These are phyloP conservation scores for Metopia argyrocephala DNA, from an alignment of 2,888 invertebrate species.

Conservation along the genomic window DNA sequence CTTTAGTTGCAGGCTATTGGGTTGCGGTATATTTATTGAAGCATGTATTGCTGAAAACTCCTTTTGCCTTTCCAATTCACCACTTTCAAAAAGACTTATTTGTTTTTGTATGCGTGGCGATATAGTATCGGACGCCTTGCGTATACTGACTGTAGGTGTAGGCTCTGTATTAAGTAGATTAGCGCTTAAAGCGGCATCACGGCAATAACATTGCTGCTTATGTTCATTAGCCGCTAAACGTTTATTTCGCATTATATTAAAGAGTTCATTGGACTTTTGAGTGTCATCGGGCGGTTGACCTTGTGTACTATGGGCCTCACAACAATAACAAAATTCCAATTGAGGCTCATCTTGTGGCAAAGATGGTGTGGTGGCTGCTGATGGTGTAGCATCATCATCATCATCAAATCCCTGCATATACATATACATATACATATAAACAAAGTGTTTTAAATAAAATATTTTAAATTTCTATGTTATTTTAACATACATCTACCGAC, in stretches of 20 bases:
- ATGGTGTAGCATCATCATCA: slow-evolving; percentile 81
- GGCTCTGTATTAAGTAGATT: slow-evolving; percentile 60
- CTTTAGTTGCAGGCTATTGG: slow-evolving; percentile 69
- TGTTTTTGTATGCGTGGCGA: slow-evolving; percentile 76
- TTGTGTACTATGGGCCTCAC: slow-evolving; percentile 69
- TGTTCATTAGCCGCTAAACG: slow-evolving; percentile 56
- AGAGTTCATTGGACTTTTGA: slow-evolving; percentile 61
- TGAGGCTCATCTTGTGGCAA: slow-evolving; percentile 71
- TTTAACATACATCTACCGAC: slow-evolving; percentile 72
- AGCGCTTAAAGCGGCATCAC: slow-evolving; percentile 47
- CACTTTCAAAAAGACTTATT: slow-evolving; percentile 75
- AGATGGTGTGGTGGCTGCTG: slow-evolving; percentile 79
- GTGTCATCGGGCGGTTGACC: slow-evolving; percentile 69
- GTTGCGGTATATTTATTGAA: slow-evolving; percentile 72
- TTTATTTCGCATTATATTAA: slow-evolving; percentile 57
- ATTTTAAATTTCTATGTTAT: slow-evolving; percentile 73
- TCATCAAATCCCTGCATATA: slow-evolving; percentile 76
- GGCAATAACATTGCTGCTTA: slow-evolving; percentile 45
- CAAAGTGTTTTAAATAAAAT: slow-evolving; percentile 15
- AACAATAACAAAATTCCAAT: slow-evolving; percentile 72
- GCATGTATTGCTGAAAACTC: slow-evolving; percentile 68
- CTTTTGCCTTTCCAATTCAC: slow-evolving; percentile 68
- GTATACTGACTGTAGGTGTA: slow-evolving; percentile 63
- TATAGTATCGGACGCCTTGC: slow-evolving; percentile 73
- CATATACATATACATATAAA: neutral